Conservation (phyloP, 2,113 vertebrate species). For the Takifugu bimaculatus region DNA sequence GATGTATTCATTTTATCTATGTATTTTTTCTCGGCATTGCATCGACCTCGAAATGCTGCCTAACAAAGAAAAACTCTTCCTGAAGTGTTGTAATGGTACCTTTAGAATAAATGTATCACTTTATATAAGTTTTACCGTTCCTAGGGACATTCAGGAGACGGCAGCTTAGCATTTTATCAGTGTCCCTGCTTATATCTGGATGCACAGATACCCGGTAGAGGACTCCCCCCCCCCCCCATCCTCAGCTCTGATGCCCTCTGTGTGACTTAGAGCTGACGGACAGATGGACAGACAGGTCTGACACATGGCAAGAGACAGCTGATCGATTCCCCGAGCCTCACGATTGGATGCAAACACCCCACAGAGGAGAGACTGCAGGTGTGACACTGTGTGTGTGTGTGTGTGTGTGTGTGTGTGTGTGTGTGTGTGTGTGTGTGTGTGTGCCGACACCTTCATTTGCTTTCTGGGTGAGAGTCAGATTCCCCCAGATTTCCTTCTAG, state of each 20-base stretch:
- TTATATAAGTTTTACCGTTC: background rate
- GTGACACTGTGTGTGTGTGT: conserved; percentile 3
- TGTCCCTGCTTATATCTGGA: background rate
- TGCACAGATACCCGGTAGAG: background rate
- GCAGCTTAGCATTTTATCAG: conserved; percentile 10
- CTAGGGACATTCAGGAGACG: background rate
- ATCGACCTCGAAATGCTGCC: too few species aligned
- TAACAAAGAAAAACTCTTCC: too few species aligned
- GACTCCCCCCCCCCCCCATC: conserved; percentile 26
- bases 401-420: conserved; percentile 1
- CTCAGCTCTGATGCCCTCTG: conserved; percentile 37
- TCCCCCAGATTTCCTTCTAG: conserved; percentile 1
- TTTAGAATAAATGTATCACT: background rate
- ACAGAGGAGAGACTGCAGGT: background rate
- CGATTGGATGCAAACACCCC: too few species aligned
- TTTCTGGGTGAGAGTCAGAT: conserved; percentile 12
- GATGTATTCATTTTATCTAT: too few species aligned
- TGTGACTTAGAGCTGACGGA: conserved; percentile 30
- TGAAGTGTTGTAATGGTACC: too few species aligned
- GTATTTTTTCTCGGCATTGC: too few species aligned
- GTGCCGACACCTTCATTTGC: conserved; percentile 6
- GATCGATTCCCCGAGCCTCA: conserved; percentile 45
- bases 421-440: background rate
- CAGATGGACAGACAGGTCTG: conserved; percentile 44
- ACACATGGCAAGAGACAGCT: conserved; percentile 30